Base-by-base conservation (phyloP, 2,113 vertebrate species). In the Antechinus flavipes region DNA sequence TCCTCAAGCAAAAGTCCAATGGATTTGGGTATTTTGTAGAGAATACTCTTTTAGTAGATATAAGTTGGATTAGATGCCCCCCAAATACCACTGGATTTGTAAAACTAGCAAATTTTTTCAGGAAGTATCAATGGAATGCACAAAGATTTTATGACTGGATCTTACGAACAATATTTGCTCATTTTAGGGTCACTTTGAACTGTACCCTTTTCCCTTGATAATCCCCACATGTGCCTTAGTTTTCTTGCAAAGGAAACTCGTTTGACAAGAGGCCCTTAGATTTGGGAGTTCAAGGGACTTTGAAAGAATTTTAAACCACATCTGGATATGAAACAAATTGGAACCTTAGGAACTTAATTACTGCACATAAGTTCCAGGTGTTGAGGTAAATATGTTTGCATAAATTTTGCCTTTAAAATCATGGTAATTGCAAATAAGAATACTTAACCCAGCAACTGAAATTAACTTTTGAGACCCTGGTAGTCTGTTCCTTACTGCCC, bases 71-170 rank as follows among this genome's bases (percentile, higher is more conserved):
- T 91, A 93, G 49, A 95, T 27, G 93, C 93, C 95, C 96, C 47
- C 97, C 52, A 90, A 97, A 96, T 93, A 53, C 58, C 91, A 95
- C 8, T 97, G 91, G 58, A 96, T 22, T 55, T 93, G 76, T 46
- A 96, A 96, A 97, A 93, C 2, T 68, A 68, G 90, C 91, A 54
- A 46, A 93, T 96, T 95, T 96, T 84, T 90, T 94, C 94, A 96
- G 97, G 52, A 93, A 23, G 27, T 58, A 95, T 95, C 94, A 54
- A 94, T 96, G 84, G 10, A 89, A 95, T 46, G 56, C 54, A 94
- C 95, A 47, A 95, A 92, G 42, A 94, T 94, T 97, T 95, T 92
- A 94, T 47, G 22, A 47, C 94, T 93, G 90, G 97, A 90, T 95
- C 68, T 90, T n/a, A 97, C 90, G 93, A 95, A 95, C 89, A 92